Conservation (phyloP, 2,888 invertebrate genomes). For the Diplolepis rosae region DNA sequence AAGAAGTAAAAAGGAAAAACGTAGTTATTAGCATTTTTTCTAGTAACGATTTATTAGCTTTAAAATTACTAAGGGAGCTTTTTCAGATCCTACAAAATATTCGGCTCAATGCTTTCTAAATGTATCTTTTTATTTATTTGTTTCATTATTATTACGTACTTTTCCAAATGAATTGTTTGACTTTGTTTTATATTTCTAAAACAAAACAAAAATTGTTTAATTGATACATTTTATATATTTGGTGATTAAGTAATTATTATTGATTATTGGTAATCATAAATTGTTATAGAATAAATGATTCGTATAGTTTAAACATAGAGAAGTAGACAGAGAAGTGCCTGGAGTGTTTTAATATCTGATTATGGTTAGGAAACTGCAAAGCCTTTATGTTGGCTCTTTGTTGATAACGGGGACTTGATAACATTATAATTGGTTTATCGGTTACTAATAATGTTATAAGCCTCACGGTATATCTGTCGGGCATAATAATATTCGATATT, state of each 20-base stretch:
- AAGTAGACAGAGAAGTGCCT: not conserved
- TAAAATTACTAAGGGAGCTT: too few species aligned
- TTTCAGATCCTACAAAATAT: too few species aligned
- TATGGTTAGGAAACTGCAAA: conserved; percentile 35
- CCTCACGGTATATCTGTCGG: conserved; percentile 36
- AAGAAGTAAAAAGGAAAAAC: not conserved
- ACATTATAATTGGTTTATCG: conserved; percentile 59
- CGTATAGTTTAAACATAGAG: not conserved
- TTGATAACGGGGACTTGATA: conserved; percentile 52
- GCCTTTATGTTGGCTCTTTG: conserved; percentile 35
- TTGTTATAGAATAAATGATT: not conserved
- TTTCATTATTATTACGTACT: too few species aligned
- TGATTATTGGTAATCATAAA: not conserved
- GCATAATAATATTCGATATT: not conserved
- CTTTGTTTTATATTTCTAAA: too few species aligned
- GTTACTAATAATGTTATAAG: conserved; percentile 55
- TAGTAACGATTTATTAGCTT: not conserved
- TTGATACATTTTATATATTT: too few species aligned
- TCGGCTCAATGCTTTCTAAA: too few species aligned
- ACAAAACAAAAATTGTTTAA: too few species aligned
- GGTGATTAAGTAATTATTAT: too few species aligned
- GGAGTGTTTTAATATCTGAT: not conserved
- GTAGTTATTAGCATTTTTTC: not conserved
- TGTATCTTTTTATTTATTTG: too few species aligned
- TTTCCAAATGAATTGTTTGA: too few species aligned